phyloP scores from a whole-genome alignment of 2,797 vertebrate species.

The Rhadinocentrus ornatus region DNA sequence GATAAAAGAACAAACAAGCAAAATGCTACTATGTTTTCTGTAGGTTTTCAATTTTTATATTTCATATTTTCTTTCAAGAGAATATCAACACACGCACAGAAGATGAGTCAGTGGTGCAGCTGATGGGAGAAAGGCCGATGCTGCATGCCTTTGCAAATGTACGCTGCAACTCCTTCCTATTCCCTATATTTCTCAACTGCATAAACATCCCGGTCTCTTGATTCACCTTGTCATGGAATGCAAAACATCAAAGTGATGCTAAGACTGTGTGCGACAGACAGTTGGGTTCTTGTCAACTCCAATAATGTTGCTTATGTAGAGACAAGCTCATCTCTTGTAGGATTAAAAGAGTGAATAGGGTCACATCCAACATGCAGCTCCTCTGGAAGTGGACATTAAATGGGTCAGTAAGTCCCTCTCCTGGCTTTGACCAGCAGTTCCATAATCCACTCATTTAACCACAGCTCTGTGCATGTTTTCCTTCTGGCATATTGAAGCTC shows the following conservation, averaged over 20 bases:
- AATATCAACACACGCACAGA: conserved; percentile 15
- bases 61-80: conserved; percentile 15
- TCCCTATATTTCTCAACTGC: conserved; percentile 29
- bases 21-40: neutral
- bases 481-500: conserved; percentile 39
- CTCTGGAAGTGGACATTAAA: conserved; percentile 76
- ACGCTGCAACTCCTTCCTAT: neutral
- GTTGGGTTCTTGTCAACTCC: conserved; percentile 72
- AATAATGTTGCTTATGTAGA: conserved; percentile 64
- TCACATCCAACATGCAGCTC: conserved; percentile 67
- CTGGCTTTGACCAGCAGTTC: conserved; percentile 64
- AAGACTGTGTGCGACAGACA: conserved; percentile 55
- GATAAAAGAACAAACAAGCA: neutral
- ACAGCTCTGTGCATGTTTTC: conserved; percentile 36
- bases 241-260: conserved; percentile 59
- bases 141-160: conserved; percentile 11
- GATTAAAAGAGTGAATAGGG: conserved; percentile 74
- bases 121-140: neutral
- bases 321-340: conserved; percentile 77
- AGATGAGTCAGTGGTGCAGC: conserved; percentile 8
- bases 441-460: conserved; percentile 70
- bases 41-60: conserved; percentile 10
- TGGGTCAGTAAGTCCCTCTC: conserved; percentile 74
- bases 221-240: conserved; percentile 42
- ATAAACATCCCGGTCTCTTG: conserved; percentile 45